Percentiles rank a stretch among this genome's conserved stretches.
Conservation (phyloP, 1,140 invertebrate species). For the Pinna nobilis region DNA sequence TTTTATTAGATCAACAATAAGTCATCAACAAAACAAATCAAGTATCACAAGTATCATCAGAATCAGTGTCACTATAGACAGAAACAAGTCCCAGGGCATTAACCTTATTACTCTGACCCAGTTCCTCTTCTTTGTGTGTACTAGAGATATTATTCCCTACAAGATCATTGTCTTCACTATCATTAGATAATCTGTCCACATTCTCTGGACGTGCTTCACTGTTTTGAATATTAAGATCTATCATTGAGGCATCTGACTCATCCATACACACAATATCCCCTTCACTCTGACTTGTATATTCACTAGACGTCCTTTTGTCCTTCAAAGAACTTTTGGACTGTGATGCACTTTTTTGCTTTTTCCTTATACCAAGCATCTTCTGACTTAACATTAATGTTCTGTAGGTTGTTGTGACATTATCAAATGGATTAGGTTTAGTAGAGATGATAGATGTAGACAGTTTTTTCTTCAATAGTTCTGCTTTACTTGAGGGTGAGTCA, state of each 20-base stretch:
- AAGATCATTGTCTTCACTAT: neutral
- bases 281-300: neutral
- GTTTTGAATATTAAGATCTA: neutral
- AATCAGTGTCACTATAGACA: constrained; percentile 12
- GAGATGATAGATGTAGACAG: neutral
- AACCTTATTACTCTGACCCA: too few species aligned
- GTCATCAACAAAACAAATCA: too few species aligned
- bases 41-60: neutral
- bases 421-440: constrained; percentile 12
- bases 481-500: neutral
- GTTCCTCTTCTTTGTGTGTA: neutral
- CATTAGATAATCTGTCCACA: neutral
- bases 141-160: neutral
- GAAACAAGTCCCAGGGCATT: constrained; percentile 1
- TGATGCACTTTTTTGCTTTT: constrained; percentile 8
- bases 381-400: constrained; percentile 15
- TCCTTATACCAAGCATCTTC: constrained; percentile 6
- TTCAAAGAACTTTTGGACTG: neutral
- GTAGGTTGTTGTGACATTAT: neutral
- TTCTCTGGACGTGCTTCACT: neutral
- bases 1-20: too few species aligned
- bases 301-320: neutral
- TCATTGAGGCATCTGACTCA: neutral
- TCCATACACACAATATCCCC: neutral
- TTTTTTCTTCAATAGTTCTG: constrained; percentile 7